Conservation (phyloP, 64 coral and sea anemone genomes). For the Acropora tenuis region DNA sequence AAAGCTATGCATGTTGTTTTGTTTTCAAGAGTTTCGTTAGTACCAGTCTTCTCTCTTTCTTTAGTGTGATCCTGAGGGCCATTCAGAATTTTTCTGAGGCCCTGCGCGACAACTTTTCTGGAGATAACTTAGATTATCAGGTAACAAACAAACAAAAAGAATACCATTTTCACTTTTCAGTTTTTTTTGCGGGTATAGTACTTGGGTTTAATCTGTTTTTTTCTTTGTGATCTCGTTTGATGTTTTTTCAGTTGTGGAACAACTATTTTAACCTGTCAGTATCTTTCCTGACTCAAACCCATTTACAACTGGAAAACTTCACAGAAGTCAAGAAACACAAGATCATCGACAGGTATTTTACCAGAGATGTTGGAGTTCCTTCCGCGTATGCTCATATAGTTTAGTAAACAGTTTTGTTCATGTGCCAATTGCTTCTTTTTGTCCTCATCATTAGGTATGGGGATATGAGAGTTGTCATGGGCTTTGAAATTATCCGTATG, state of each 20-base stretch:
- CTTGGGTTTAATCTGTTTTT: no score
- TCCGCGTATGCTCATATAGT: no score
- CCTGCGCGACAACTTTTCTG: slow-evolving; percentile 66
- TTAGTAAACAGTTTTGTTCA: no score
- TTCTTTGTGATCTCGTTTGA: neutral
- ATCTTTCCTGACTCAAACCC: slow-evolving; percentile 86
- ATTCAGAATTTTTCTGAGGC: slow-evolving; percentile 89
- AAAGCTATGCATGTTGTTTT: no score
- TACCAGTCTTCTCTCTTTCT: slow-evolving; percentile 27
- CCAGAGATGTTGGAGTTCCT: neutral
- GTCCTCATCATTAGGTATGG: slow-evolving; percentile 64
- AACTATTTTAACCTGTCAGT: slow-evolving; percentile 90
- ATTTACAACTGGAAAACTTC: slow-evolving; percentile 89
- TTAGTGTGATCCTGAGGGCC: slow-evolving; percentile 82
- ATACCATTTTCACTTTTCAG: neutral
- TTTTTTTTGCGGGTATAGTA: neutral
- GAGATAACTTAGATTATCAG: slow-evolving; percentile 86
- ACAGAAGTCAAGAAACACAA: slow-evolving; percentile 92
- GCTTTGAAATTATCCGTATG: slow-evolving; percentile 88
- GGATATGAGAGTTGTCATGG: slow-evolving; percentile 98
- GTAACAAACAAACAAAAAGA: slow-evolving; percentile 13
- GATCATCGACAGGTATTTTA: slow-evolving; percentile 88
- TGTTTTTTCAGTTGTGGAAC: slow-evolving; percentile 86
- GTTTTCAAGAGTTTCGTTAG: no score
- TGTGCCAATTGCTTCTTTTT: neutral